Evolutionary conservation across 2,888 invertebrate genomes (phyloP).

Genomic region (Acheta domesticus): DNA sequence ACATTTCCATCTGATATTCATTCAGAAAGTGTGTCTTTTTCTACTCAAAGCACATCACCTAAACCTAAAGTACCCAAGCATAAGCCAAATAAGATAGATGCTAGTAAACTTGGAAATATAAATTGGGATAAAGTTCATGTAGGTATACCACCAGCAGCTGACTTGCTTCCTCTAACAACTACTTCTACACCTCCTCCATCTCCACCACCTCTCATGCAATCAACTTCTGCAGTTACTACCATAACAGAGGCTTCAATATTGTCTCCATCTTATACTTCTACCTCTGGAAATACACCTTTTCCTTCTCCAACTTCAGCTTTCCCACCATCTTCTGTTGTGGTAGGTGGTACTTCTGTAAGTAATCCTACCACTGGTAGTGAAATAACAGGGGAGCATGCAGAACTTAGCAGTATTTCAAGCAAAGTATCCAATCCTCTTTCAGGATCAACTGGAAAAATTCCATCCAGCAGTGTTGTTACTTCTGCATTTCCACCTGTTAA

Average conservation of each 20-base stretch:
- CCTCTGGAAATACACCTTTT: not conserved
- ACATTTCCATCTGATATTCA: not conserved
- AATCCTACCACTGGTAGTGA: no score
- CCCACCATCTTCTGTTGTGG: not conserved
- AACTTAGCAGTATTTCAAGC: no score
- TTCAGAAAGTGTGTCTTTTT: not conserved
- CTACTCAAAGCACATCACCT: slow-evolving; percentile 27
- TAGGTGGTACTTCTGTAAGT: no score
- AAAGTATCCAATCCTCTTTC: no score
- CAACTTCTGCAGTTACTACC: slow-evolving; percentile 24
- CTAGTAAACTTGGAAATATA: slow-evolving; percentile 33
- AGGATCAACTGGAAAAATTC: no score
- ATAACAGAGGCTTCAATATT: slow-evolving; percentile 4
- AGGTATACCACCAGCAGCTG: slow-evolving; percentile 35
- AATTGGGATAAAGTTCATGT: slow-evolving; percentile 36
- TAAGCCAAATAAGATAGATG: slow-evolving; percentile 39
- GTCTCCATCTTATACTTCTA: not conserved
- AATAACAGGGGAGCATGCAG: no score
- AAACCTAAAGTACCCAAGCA: slow-evolving; percentile 35
- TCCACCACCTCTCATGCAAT: not conserved
- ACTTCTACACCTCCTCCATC: slow-evolving; percentile 29
- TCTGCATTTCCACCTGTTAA: no score
- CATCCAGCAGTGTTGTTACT: no score
- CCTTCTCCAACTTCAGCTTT: slow-evolving; percentile 18
- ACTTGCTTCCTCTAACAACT: slow-evolving; percentile 31